Evolutionary conservation across 2,888 invertebrate species (phyloP).

Genomic region (Caenorhabditis sulstoni): DNA sequence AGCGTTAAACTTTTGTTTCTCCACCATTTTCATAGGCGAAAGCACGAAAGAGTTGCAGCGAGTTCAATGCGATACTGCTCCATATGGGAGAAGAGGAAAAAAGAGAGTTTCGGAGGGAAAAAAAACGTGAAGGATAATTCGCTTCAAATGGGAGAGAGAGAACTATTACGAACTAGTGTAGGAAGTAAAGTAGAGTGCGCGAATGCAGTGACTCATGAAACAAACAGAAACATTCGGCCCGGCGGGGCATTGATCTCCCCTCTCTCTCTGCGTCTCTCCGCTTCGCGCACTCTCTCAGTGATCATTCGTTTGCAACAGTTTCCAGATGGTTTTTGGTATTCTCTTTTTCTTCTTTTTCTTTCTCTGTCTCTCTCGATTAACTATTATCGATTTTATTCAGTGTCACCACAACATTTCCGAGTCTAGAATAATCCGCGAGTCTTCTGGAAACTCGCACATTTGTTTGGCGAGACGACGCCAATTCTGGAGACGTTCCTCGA

Average conservation of each 20-base stretch:
- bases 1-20: no score
- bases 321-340: constrained; percentile 15
- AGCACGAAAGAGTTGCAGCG: no score
- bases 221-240: not conserved
- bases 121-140: not conserved
- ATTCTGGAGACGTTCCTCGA: constrained; percentile 26
- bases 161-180: not conserved
- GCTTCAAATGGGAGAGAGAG: not conserved
- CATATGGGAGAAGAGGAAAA: no score
- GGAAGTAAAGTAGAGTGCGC: constrained; percentile 5
- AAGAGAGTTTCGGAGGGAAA: no score
- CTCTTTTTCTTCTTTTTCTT: constrained; percentile 7
- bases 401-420: constrained; percentile 38
- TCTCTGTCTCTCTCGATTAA: not conserved
- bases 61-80: no score
- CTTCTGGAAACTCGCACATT: constrained; percentile 48
- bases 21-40: no score
- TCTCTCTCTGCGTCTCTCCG: constrained; percentile 5
- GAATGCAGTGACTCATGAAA: constrained; percentile 9
- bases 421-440: constrained; percentile 37
- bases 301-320: constrained; percentile 7
- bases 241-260: not conserved
- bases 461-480: constrained; percentile 19
- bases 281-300: not conserved
- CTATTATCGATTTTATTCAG: not conserved